Evolutionary conservation across 2,888 invertebrate species (phyloP), one percentile per base, ranked within the genome.

Genomic region (Drosophila mimetica): DNA sequence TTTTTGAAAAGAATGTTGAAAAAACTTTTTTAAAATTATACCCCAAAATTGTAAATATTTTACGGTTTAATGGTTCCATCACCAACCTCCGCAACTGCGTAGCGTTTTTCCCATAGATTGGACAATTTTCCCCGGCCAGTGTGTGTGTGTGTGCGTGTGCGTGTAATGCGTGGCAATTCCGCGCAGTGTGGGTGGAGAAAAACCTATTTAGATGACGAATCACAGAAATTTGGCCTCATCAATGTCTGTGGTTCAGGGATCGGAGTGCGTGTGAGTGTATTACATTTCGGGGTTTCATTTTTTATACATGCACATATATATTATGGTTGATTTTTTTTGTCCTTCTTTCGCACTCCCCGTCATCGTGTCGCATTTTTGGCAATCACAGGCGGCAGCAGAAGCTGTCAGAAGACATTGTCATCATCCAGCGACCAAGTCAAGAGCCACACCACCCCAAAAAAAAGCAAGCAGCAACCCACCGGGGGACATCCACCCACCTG

Each of bases 131-230:
- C 37, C 36, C 39, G 20, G 16, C 8, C 39, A 28, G 60, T 28
- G 67, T 47, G 58, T 46, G 66, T 87, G 30, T 30, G 30, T 22
- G 22, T 20, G 20, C 2, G 20, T 22, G 85, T 53, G 63, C 75
- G 66, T 79, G 66, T 87, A 82, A 87, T 85, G 75, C 42, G 57
- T 50, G 55, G 85, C 87, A 79, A 82, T 82, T 73, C 73, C 50
- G 76, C 54, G 69, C 64, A 73, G 48, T 52, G 48, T 42, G 50
- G 16, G 55, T 58, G 39, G 52, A 37, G 42, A 36, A 72, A 88
- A 88, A 83, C 84, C 88, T 84, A 84, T 84, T 84, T 83, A 75
- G 76, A 86, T 89, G 88, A 89, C 86, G 80, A 83, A 89, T 88
- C 78, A 74, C 87, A 77, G 86, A 83, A 87, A 88, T 89, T 89